Conservation (phyloP, 64 coral and sea anemone species). For the Pachyseris speciosa region DNA sequence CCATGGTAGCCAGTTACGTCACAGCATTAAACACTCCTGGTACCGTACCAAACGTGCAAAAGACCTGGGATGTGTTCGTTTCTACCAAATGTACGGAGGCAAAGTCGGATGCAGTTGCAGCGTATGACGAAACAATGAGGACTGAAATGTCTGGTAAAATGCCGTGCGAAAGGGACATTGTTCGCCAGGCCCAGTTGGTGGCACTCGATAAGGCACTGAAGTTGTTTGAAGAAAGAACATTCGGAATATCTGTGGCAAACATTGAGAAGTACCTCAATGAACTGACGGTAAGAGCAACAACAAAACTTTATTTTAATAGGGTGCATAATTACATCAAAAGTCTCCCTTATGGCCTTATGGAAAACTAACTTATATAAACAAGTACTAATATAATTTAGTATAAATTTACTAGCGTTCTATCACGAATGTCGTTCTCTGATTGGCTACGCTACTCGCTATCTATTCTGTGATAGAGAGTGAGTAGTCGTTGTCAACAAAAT, state of each 20-base stretch:
- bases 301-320: no score
- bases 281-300: conserved; percentile 2
- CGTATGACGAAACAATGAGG: neutral
- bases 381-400: no score
- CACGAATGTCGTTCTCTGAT: no score
- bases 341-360: no score
- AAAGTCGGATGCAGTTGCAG: neutral
- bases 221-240: conserved; percentile 7
- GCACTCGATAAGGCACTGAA: neutral
- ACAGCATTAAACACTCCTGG: conserved; percentile 33
- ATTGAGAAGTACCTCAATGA: conserved; percentile 20
- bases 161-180: conserved; percentile 11
- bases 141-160: conserved; percentile 2
- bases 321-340: no score
- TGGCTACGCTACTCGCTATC: no score
- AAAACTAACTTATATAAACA: no score
- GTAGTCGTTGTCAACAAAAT: no score
- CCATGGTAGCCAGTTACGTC: conserved; percentile 39
- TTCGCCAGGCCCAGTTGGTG: neutral
- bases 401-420: no score
- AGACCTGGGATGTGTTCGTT: conserved; percentile 29
- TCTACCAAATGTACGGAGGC: neutral
- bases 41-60: conserved; percentile 11
- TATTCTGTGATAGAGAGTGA: no score
- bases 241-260: neutral